Evolutionary conservation across 92 coral and sea anemone species (phyloP), one percentile per base, ranked within the genome.

Genomic region (Blastomussa wellsi): DNA sequence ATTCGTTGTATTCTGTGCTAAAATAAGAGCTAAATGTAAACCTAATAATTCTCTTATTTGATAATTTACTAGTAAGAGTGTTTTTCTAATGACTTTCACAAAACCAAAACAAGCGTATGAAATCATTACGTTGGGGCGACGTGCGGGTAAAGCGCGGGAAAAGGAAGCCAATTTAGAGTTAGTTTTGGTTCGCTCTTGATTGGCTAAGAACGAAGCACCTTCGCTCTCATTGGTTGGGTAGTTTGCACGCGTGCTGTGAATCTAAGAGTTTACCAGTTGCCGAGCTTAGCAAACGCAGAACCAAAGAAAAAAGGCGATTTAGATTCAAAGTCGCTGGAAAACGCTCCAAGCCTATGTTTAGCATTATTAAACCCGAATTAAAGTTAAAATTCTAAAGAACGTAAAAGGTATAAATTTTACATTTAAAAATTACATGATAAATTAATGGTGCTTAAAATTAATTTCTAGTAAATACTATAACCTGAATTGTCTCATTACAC

Each of bases 401-500:
- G 5, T 24, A 8, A 74, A 51, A 76, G 36, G 1, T 16, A 19
- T 15, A 19, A 76, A 0, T 26, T 20, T 32, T 1, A 75, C 0
- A 28, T n/a, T n/a, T 24, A 15, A n/a, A 6, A 60, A 14, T 60
- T 2, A 33, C 35, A 26, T 62, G 68, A 26, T 62, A 62, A 62
- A 26, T 52, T 3, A n/a, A n/a, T n/a, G n/a, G n/a, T 20, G 11
- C 22, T 38, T 37, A 38, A 64, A 55, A 28, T 48, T 22, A 60
- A 64, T 55, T 0, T 64, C 62, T 37, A 35, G 28, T 33, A 38
- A 35, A 79, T 24, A 79, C 29, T 24, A 41, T 79, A 79, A 77
- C 39, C 26, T 38, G 73, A 79, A 64, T 60, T 41, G 44, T 79
- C 62, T 65, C 35, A 65, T 79, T 60, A 79, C 37, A 28, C 82